Evolutionary conservation across 2,113 vertebrate genomes (phyloP), one percentile per base, ranked within the genome.

Genomic region (Aegotheles bennettii): DNA sequence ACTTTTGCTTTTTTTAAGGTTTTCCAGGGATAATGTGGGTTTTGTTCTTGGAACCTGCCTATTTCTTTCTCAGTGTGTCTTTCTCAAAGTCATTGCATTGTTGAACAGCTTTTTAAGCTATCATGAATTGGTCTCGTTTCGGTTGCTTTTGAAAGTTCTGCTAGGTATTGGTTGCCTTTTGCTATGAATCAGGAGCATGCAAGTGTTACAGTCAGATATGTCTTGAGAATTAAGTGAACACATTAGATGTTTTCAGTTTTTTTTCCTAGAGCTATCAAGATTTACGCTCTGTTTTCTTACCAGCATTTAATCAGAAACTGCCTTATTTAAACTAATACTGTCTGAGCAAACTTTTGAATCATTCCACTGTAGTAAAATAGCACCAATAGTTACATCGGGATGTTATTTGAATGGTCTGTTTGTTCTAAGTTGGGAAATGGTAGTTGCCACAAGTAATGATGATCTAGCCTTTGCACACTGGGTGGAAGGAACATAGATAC

Each of bases 401-500:
- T 83, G 14, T 59, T 71, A 25, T 15, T 57, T 60, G 31, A 70
- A 16, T 61, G 21, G 13, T 84, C 10, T 70, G 0, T 71, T 76
- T 89, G 24, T 78, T 84, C 24, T 31, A 13, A 70, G 13, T 15
- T 89, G 28, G 50, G 89, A 74, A 81, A 19, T 53, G 15, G 36
- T 68, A 54, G 20, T 50, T 29, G 38, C 50, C 23, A 48, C 38
- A 56, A 47, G 36, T 60, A 73, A 14, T 15, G 36, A 23, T 74
- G 59, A 76, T 48, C 13, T 50, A 35, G 50, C 31, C 53, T 64
- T 63, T 74, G 6, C 42, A 42, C 1, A 1, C 36, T 26, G 29
- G 67, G 35, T 1, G 0, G 24, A 87, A 28, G 0, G 24, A 87
- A 28, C 0, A 0, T 7, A 40, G 25, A 28, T 61, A 47, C 6